Percentiles rank a stretch among this genome's conserved stretches.
These are phyloP conservation scores for Azemiops feae DNA, from an alignment of 2,113 vertebrate genomes.

Conservation along the genomic window DNA sequence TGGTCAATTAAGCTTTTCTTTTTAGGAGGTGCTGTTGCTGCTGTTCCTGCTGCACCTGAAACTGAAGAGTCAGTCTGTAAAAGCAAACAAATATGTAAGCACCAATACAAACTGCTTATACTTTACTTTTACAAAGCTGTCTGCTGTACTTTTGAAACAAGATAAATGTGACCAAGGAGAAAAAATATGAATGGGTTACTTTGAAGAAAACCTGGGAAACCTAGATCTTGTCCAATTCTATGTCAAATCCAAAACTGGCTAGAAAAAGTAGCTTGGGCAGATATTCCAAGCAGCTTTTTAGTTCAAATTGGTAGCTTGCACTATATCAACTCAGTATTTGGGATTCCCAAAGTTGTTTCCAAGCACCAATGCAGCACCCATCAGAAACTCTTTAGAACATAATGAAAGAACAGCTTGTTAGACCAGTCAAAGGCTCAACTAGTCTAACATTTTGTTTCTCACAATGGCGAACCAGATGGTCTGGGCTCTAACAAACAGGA, in stretches of 20 bases:
- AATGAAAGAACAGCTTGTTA: background rate
- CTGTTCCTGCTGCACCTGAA: slow-evolving; percentile 66
- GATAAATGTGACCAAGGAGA: background rate
- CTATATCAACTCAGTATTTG: background rate
- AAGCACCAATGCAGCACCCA: background rate
- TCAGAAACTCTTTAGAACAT: background rate
- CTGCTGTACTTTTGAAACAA: background rate
- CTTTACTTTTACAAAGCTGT: background rate
- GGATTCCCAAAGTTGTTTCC: background rate
- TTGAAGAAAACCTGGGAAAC: background rate
- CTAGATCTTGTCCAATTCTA: background rate
- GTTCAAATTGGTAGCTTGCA: background rate
- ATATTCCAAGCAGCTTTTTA: background rate
- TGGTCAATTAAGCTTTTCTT: slow-evolving; percentile 99
- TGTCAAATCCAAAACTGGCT: background rate
- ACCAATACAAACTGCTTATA: background rate
- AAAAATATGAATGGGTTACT: background rate
- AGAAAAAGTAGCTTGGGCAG: background rate
- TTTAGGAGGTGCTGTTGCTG: slow-evolving; percentile 69
- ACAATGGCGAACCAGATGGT: background rate
- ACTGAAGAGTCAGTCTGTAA: slow-evolving; percentile 75
- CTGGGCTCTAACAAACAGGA: background rate
- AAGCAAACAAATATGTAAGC: slow-evolving; percentile 29
- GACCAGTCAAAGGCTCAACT: background rate
- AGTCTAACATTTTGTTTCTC: background rate